Evolutionary conservation across 1,140 invertebrate genomes (phyloP), one percentile per base, ranked within the genome.

Genomic region (Drosophila hydei): DNA sequence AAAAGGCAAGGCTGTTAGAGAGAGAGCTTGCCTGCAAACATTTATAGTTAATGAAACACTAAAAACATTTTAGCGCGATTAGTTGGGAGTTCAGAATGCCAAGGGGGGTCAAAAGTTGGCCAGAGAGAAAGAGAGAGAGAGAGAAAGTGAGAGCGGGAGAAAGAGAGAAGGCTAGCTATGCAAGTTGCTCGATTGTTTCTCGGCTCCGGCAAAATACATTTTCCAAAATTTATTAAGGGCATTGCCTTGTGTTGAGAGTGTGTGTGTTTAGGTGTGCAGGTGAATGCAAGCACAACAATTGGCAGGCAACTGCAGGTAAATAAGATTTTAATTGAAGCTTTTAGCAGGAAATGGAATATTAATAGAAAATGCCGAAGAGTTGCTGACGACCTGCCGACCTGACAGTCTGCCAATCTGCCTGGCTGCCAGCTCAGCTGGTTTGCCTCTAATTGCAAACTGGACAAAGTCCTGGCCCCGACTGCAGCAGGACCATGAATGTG

Each of bases 321-420:
- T 79, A 79, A 79, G 76, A 75, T 79, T 79, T 79, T 79, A 79
- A 79, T 79, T 79, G 61, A 79, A 79, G 67, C 77, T 79, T 79
- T 79, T 79, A 79, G 77, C 77, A 75, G 77, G 77, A 79, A 79
- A 79, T 79, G 77, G 72, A 79, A 79, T 79, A 79, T 79, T 79
- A 79, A 79, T 79, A 74, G 72, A 72, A 59, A 58, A 2, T 12
- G 23, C 23, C 19, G 55, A 11, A 43, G 55, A 58, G 43, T 11
- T 12, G 9, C 18, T 19, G 38, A 58, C 9, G 23, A 58, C 6
- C 16, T 27, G 38, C 27, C 9, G 23, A 58, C 6, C 38, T 16
- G 14, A 27, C 55, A 45, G 30, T 6, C 23, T 7, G 25, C 23
- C 23, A 6, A n/a, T n/a, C 7, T 14, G n/a, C 21, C 38, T 7